phyloP scores from a whole-genome alignment of 2,888 invertebrate species.

The Macrosiphum euphorbiae region DNA sequence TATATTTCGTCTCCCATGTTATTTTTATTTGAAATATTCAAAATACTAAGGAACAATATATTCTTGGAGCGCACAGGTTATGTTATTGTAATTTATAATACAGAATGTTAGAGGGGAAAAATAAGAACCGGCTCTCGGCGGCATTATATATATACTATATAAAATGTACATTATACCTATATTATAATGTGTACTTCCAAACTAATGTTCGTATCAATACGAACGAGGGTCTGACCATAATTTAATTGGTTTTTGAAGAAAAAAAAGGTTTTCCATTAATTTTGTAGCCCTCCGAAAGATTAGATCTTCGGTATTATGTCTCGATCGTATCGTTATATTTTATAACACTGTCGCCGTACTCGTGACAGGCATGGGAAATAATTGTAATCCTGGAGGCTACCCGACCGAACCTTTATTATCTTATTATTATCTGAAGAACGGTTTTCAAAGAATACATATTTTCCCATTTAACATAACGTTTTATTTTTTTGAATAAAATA shows the following conservation, averaged over 20 bases:
- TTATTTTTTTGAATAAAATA: background rate
- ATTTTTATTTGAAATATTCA: background rate
- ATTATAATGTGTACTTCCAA: background rate
- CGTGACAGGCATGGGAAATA: background rate
- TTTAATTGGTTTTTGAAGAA: background rate
- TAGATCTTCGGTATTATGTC: background rate
- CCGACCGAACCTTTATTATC: background rate
- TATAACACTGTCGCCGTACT: background rate
- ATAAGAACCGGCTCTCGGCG: background rate
- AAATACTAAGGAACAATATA: background rate
- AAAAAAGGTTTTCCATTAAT: slow-evolving; percentile 11
- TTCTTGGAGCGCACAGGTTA: background rate
- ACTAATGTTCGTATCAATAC: background rate
- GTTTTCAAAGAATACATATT: background rate
- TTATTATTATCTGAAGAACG: background rate
- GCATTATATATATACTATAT: background rate
- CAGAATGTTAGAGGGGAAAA: background rate
- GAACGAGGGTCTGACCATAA: background rate
- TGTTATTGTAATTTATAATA: background rate
- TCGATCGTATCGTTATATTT: background rate
- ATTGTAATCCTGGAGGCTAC: background rate
- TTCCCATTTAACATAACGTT: background rate
- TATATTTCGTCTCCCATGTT: background rate
- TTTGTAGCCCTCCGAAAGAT: background rate
- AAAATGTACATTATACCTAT: no score